Evolutionary conservation across 2,888 invertebrate genomes (phyloP).

Genomic region (Biston stratarius): DNA sequence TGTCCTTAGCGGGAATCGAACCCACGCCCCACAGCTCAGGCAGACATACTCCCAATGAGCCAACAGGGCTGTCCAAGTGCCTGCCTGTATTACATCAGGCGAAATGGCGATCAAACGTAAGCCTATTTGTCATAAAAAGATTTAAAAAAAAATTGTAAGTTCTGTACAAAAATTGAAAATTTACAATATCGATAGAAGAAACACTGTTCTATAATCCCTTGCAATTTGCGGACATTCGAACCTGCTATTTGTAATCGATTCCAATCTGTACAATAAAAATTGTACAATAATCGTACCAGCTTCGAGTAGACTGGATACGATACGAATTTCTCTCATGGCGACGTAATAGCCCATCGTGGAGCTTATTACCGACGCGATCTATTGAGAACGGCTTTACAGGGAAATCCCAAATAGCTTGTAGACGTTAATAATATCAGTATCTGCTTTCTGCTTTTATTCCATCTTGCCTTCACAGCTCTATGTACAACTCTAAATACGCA

Average conservation of each 20-base stretch:
- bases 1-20: too few relatives aligned
- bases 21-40: too few relatives aligned
- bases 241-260: constrained; percentile 74
- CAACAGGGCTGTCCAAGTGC: too few relatives aligned
- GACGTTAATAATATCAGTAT: constrained; percentile 73
- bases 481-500: too few relatives aligned
- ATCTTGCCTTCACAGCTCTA: constrained; percentile 48
- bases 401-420: constrained; percentile 83
- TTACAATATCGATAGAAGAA: constrained; percentile 30
- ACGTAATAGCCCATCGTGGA: constrained; percentile 82
- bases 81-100: too few relatives aligned
- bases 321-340: constrained; percentile 77
- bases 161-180: constrained; percentile 13
- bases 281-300: constrained; percentile 64
- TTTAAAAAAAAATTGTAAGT: too few relatives aligned
- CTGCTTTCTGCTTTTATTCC: constrained; percentile 68
- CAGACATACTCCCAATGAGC: too few relatives aligned
- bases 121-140: too few relatives aligned
- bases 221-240: constrained; percentile 70
- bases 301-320: constrained; percentile 61
- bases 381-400: constrained; percentile 84
- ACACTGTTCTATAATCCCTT: constrained; percentile 63
- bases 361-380: constrained; percentile 84
- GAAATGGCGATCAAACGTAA: too few relatives aligned
- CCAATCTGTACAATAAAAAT: constrained; percentile 75